Percentiles rank a stretch among this genome's conserved stretches.
Evolutionary conservation across 1,140 invertebrate species (phyloP).

Genomic region (Zaprionus vittiger): DNA sequence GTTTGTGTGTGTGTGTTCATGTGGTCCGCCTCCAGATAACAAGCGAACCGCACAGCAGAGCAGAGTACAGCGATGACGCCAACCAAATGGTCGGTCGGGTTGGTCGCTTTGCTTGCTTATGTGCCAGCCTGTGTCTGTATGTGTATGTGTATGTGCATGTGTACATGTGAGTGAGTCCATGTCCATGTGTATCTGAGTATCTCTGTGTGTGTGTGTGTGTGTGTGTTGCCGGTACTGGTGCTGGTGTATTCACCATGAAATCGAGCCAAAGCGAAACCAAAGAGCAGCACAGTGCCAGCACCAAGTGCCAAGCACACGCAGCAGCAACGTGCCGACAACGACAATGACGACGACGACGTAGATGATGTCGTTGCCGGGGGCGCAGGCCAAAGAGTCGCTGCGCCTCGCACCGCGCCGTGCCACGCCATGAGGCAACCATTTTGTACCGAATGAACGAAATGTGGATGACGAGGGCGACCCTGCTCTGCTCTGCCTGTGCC

Average conservation of each 20-base stretch:
- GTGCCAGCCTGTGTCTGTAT: conserved; percentile 12
- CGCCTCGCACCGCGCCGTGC: conserved; percentile 4
- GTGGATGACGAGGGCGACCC: conserved; percentile 53
- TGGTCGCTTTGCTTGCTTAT: conserved; percentile 35
- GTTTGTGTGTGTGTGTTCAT: conserved; percentile 45
- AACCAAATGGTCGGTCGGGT: conserved; percentile 62
- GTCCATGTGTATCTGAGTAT: conserved; percentile 14
- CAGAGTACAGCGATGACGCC: conserved; percentile 68
- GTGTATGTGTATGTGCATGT: background rate
- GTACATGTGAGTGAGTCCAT: conserved; percentile 6
- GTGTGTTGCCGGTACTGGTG: conserved; percentile 33
- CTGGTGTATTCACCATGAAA: conserved; percentile 71
- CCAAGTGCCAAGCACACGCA: conserved; percentile 62
- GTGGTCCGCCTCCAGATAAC: conserved; percentile 81
- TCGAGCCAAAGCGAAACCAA: conserved; percentile 79
- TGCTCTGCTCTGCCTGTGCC: background rate
- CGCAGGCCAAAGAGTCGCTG: conserved; percentile 45
- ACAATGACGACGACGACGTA: conserved; percentile 42
- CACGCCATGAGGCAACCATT: conserved; percentile 61
- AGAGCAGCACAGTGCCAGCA: conserved; percentile 57
- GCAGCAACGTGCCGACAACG: conserved; percentile 58
- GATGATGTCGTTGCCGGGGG: conserved; percentile 70
- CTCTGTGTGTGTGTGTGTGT: conserved; percentile 33
- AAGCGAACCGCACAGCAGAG: conserved; percentile 60
- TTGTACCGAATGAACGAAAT: conserved; percentile 57